phyloP scores from a whole-genome alignment of 2,888 invertebrate species.

The Cosmorhoe ocellata region DNA sequence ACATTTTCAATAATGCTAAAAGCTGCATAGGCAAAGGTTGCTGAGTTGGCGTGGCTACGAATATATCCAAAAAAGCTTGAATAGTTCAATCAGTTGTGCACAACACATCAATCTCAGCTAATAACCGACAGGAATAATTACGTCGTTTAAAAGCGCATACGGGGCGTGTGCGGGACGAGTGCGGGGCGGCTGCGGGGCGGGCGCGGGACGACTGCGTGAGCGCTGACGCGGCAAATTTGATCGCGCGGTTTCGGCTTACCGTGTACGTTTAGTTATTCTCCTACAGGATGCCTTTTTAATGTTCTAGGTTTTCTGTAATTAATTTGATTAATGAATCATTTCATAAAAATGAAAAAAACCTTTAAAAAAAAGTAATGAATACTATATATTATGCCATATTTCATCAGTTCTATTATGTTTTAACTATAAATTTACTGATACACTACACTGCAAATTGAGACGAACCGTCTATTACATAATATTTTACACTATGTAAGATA shows the following conservation, averaged over 20 bases:
- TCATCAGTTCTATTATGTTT: too few species aligned
- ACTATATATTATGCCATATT: too few species aligned
- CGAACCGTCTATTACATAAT: too few species aligned
- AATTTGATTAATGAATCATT: too few species aligned
- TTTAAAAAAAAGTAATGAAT: too few species aligned
- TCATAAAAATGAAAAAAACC: too few species aligned
- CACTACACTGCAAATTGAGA: too few species aligned
- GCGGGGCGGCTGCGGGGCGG: slow-evolving; percentile 33
- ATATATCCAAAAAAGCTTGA: slow-evolving; percentile 18
- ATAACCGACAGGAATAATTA: slow-evolving; percentile 38
- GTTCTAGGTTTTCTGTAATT: neutral
- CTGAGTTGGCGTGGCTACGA: neutral
- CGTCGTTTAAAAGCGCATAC: slow-evolving; percentile 37
- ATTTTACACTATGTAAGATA: too few species aligned
- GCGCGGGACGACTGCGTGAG: slow-evolving; percentile 49
- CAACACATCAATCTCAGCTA: slow-evolving; percentile 35
- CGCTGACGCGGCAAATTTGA: slow-evolving; percentile 79
- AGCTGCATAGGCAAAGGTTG: slow-evolving; percentile 3
- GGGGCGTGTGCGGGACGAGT: slow-evolving; percentile 15
- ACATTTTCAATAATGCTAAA: too few species aligned
- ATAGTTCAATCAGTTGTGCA: slow-evolving; percentile 32
- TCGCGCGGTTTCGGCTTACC: slow-evolving; percentile 73
- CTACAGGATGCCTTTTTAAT: slow-evolving; percentile 44
- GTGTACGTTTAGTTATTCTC: slow-evolving; percentile 64
- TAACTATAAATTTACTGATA: too few species aligned